Evolutionary conservation across 2,113 vertebrate genomes (phyloP), one percentile per base, ranked within the genome.

Genomic region (Embiotoca jacksoni): DNA sequence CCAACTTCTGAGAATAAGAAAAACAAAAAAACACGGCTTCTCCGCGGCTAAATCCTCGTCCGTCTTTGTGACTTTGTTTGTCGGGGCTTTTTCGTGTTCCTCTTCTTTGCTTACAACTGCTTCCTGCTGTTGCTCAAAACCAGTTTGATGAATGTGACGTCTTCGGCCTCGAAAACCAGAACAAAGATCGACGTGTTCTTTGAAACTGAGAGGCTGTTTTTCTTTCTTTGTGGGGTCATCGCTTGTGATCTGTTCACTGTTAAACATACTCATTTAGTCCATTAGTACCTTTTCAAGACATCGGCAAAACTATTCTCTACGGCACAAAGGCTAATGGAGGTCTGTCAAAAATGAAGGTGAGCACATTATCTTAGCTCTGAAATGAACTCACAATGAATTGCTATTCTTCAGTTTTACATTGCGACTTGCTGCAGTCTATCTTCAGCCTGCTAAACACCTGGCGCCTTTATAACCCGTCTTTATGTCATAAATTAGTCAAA

Each of bases 21-120:
- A 23, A 23, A 23, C 23, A 23, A 23, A 23, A 23, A 23, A 10
- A 13, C 41, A 44, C 10, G 3, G 13, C 6, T 11, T 44, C 39
- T 11, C 13, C 35, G 33, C 23, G 14, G 7, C 16, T 59, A 14
- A 50, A 23, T 30, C 3, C 10, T 11, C 0, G 8, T 9, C 9
- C 0, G 9, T 16, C 16, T 71, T 7, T n/a, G 15, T 47, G 5
- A 5, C 6, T 31, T 30, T 54, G n/a, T 30, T 31, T 31, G 11
- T 2, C 5, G 41, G 41, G 10, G 3, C 0, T 23, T 23, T 62
- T n/a, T 11, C 13, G 2, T 44, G 41, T 64, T 0, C 39, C 41
- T 11, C 3, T 11, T 2, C 13, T 44, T 44, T 44, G 41, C 14
- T 14, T 54, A 41, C 39, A 54, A 54, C 31, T 0, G 31, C 37